Conservation (phyloP, 2,888 invertebrate species). For the Cheilosia grossa region DNA sequence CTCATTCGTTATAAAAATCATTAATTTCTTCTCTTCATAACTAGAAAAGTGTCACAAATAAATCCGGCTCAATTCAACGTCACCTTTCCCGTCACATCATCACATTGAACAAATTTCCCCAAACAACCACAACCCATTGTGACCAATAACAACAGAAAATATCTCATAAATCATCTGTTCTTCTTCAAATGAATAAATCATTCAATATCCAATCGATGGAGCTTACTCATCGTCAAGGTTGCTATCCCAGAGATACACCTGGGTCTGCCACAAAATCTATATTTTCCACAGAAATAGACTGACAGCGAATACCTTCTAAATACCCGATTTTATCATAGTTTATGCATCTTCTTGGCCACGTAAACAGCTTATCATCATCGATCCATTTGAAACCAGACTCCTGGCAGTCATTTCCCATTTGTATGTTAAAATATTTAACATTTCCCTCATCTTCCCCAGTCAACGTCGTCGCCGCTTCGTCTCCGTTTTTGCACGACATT, state of each 20-base stretch:
- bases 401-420: constrained; percentile 47
- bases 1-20: too few species aligned
- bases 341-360: constrained; percentile 4
- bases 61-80: too few species aligned
- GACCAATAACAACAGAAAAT: not conserved
- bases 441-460: constrained; percentile 27
- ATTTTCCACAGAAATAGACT: constrained; percentile 3
- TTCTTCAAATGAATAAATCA: not conserved
- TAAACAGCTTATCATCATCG: constrained; percentile 58
- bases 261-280: constrained; percentile 11
- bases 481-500: constrained; percentile 6
- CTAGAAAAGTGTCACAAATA: too few species aligned
- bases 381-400: constrained; percentile 44
- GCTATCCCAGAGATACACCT: not conserved
- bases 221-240: not conserved
- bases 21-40: too few species aligned
- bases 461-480: constrained; percentile 11
- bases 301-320: constrained; percentile 33
- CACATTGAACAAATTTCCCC: too few species aligned
- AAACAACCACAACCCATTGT: not conserved
- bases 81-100: too few species aligned
- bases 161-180: not conserved
- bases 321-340: constrained; percentile 16
- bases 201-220: not conserved
- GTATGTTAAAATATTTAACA: constrained; percentile 57